phyloP scores from a whole-genome alignment of 2,888 invertebrate species.

The Idaea dimidiata region DNA sequence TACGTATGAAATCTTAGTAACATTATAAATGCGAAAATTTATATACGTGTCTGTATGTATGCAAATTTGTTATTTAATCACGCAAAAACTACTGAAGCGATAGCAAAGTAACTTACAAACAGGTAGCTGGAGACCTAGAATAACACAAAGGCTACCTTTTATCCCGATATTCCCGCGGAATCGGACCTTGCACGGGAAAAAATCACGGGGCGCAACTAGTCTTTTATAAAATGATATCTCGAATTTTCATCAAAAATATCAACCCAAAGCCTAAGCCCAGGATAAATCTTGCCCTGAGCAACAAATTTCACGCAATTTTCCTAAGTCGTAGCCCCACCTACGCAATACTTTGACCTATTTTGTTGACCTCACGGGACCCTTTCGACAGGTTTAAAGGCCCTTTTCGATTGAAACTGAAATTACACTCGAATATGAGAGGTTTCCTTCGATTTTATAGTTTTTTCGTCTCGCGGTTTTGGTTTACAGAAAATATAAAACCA shows the following conservation, averaged over 20 bases:
- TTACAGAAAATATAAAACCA: too few relatives aligned
- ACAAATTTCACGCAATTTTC: conserved; percentile 9
- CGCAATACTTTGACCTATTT: conserved; percentile 41
- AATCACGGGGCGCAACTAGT: too few relatives aligned
- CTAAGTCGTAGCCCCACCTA: conserved; percentile 23
- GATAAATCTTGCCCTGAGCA: not conserved
- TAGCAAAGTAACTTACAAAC: too few relatives aligned
- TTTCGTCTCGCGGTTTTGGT: not conserved
- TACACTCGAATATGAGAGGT: not conserved
- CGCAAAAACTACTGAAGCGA: too few relatives aligned
- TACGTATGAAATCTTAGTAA: too few relatives aligned
- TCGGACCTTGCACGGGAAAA: not conserved
- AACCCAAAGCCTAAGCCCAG: conserved; percentile 9
- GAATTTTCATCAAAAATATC: conserved; percentile 2
- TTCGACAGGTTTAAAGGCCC: conserved; percentile 14
- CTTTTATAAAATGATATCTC: not conserved
- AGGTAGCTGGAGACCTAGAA: too few relatives aligned
- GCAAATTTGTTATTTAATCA: too few relatives aligned
- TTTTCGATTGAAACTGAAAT: not conserved
- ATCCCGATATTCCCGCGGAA: too few relatives aligned
- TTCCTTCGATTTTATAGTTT: not conserved
- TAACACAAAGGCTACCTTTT: too few relatives aligned
- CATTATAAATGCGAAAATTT: too few relatives aligned
- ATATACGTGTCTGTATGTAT: too few relatives aligned
- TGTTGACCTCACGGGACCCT: conserved; percentile 31